Base-by-base conservation (phyloP, 2,113 vertebrate genomes). In the Menura novaehollandiae region DNA sequence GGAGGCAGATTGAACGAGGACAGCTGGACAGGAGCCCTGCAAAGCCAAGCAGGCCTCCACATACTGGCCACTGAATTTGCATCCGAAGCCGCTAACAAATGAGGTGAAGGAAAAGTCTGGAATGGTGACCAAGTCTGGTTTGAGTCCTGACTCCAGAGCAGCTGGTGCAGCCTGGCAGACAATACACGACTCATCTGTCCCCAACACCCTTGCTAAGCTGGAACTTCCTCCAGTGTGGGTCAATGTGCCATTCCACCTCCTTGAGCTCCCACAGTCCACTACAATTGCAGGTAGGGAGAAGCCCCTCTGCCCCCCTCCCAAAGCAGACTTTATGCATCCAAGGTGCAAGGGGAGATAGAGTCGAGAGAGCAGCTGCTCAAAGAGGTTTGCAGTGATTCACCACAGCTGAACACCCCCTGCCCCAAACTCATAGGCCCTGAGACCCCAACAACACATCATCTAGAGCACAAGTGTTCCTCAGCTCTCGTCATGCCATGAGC, bases 51-150 rank as follows among this genome's bases (percentile, higher is more conserved):
- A 91, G 78, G 58, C 46, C 51, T 93, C 73, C 66, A 56, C 39
- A 13, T 52, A 84, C 22, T 0, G 0, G 81, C 68, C 82, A 76
- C 95, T 78, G 60, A 74, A 91, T 89, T 88, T 90, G 64, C 73
- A 89, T 81, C 33, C 0, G 8, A 96, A 93, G 73, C 71, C 0
- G 1, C 51, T 91, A 93, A 95, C 53, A 92, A 95, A 93, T 75
- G 66, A 97, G 76, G 89, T 95, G 79, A 88, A 96, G 66, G 58
- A 84, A 89, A 96, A 89, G 64, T 64, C 75, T 97, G 86, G 60
- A 93, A 94, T 0, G 0, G n/a, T 55, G 79, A 94, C 64, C 69
- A 81, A 86, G 82, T 88, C 69, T 78, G 63, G 56, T 84, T 91
- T 93, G 79, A 87, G 64, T 84, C 71, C 68, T 43, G 76, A 91